Evolutionary conservation across 2,888 invertebrate genomes (phyloP).

Genomic region (Andrena bicolor): DNA sequence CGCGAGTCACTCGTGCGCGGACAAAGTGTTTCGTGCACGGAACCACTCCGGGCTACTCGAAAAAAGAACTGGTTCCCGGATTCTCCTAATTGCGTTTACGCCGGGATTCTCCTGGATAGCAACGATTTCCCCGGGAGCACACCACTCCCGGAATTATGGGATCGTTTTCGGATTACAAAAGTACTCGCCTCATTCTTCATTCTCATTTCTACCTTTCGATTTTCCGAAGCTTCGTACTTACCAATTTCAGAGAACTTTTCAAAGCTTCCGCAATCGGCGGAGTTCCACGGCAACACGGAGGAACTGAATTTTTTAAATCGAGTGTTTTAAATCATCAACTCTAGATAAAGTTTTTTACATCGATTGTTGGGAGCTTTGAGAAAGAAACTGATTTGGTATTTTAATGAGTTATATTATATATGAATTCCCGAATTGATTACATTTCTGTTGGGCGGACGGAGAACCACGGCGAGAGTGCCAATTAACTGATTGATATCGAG

Average conservation of each 20-base stretch:
- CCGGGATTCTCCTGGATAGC: neutral
- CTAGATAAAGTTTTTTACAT: too few species aligned
- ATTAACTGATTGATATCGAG: slow-evolving; percentile 19
- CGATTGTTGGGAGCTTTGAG: too few species aligned
- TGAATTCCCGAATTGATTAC: neutral
- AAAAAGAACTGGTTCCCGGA: slow-evolving; percentile 32
- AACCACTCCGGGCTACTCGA: slow-evolving; percentile 20
- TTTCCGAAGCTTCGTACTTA: too few species aligned
- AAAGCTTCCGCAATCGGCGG: neutral
- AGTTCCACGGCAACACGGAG: too few species aligned
- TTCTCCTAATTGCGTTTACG: slow-evolving; percentile 46
- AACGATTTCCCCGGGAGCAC: neutral
- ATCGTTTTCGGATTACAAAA: slow-evolving; percentile 11
- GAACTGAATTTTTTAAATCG: too few species aligned
- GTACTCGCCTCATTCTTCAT: neutral
- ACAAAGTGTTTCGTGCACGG: slow-evolving; percentile 42
- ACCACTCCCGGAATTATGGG: neutral
- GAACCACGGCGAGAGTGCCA: neutral
- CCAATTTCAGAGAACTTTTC: neutral
- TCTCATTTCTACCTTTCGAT: neutral
- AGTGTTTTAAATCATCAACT: too few species aligned
- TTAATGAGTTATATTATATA: neutral
- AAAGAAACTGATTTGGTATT: neutral
- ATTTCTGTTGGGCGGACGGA: neutral
- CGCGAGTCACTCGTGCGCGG: slow-evolving; percentile 24